phyloP scores from a whole-genome alignment of 1,140 invertebrate genomes.

The Cydia amplana region DNA sequence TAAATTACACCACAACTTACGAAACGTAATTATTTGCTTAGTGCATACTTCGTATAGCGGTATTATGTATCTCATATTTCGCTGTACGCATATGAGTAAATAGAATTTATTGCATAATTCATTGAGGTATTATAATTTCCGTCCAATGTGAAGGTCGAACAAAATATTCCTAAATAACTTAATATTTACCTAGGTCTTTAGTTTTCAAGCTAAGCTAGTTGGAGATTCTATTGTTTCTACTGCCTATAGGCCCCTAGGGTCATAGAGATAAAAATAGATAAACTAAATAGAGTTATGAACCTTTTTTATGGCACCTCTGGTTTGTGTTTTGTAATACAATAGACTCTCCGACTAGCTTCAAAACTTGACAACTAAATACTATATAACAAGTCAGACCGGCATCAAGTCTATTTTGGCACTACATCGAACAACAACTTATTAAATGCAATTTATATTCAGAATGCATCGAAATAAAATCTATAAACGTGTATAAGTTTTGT shows the following conservation, averaged over 20 bases:
- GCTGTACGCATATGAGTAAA: not conserved
- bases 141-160: not conserved
- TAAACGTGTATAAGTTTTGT: not conserved
- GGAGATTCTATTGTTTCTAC: too few species aligned
- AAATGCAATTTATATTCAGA: conserved; percentile 9
- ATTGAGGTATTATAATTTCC: not conserved
- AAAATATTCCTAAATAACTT: not conserved
- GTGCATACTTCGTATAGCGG: too few species aligned
- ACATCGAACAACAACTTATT: not conserved
- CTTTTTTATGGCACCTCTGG: too few species aligned
- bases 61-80: not conserved
- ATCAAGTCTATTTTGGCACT: not conserved
- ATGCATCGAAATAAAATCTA: not conserved
- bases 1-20: too few species aligned
- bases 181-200: not conserved
- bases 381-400: not conserved
- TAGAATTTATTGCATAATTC: not conserved
- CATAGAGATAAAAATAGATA: too few species aligned
- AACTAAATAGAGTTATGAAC: too few species aligned
- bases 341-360: too few species aligned
- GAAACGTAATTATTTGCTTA: too few species aligned
- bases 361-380: too few species aligned
- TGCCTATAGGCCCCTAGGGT: too few species aligned
- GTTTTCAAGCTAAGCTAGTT: too few species aligned
- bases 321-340: not conserved